These are phyloP conservation scores for Heteractis magnifica DNA, from an alignment of 92 coral and sea anemone genomes.

Conservation along the genomic window DNA sequence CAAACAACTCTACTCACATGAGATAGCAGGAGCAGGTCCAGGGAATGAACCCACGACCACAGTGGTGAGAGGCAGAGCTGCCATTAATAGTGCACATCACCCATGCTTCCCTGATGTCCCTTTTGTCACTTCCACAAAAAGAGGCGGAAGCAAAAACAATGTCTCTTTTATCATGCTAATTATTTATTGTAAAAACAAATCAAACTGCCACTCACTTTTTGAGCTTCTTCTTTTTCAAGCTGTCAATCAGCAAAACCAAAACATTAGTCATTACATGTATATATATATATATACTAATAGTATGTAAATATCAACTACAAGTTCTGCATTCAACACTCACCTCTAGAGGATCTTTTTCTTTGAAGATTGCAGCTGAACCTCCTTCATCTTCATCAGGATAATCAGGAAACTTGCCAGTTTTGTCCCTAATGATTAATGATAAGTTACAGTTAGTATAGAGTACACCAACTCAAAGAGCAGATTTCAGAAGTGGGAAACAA, in stretches of 20 bases:
- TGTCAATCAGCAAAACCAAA: slow-evolving; percentile 25
- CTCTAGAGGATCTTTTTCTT: slow-evolving; percentile 90
- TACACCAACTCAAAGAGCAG: neutral
- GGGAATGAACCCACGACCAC: too few relatives aligned
- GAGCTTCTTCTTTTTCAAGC: slow-evolving; percentile 88
- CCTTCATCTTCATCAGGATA: slow-evolving; percentile 96
- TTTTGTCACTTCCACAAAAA: too few relatives aligned
- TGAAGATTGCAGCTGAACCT: slow-evolving; percentile 90
- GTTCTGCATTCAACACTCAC: slow-evolving; percentile 30
- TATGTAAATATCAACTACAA: neutral
- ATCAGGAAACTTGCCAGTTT: slow-evolving; percentile 95
- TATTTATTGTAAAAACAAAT: too few relatives aligned
- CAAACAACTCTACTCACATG: too few relatives aligned
- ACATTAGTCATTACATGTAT: too few relatives aligned
- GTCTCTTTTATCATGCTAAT: too few relatives aligned
- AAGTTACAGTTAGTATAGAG: neutral
- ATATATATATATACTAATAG: neutral
- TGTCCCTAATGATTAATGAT: slow-evolving; percentile 59
- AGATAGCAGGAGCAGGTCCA: too few relatives aligned
- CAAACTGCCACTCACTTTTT: slow-evolving; percentile 48
- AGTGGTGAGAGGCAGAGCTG: too few relatives aligned
- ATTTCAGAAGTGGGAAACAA: too few relatives aligned
- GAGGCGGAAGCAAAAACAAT: too few relatives aligned
- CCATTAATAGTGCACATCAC: too few relatives aligned
- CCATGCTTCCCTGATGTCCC: too few relatives aligned